Conservation (phyloP, 1,140 invertebrate genomes). For the Temnothorax nylanderi region DNA sequence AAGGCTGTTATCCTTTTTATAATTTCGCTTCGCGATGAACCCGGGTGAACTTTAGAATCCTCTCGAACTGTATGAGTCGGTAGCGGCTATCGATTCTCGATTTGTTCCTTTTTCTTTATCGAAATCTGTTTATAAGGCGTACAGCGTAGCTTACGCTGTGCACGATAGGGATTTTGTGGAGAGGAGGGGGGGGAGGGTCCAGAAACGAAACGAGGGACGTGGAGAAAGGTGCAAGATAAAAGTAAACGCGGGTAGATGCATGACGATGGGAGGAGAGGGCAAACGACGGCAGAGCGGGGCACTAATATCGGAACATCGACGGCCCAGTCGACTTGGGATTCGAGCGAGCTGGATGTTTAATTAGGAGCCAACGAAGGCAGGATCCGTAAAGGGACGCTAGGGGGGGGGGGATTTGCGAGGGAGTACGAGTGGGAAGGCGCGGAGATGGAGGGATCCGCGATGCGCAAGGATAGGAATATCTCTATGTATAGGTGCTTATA, state of each 20-base stretch:
- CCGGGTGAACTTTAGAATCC: neutral
- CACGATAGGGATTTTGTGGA: slow-evolving; percentile 60
- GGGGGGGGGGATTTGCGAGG: slow-evolving; percentile 21
- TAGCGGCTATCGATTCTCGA: slow-evolving; percentile 55
- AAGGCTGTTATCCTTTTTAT: neutral
- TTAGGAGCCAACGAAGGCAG: slow-evolving; percentile 83
- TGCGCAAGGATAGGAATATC: slow-evolving; percentile 71
- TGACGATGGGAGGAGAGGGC: slow-evolving; percentile 54
- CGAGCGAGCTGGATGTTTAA: slow-evolving; percentile 85
- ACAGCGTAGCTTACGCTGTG: slow-evolving; percentile 65
- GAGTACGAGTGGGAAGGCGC: slow-evolving; percentile 43
- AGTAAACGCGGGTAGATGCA: slow-evolving; percentile 55
- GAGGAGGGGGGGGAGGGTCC: slow-evolving; percentile 10
- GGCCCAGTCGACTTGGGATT: slow-evolving; percentile 81
- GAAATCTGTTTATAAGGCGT: slow-evolving; percentile 78
- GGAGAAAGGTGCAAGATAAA: slow-evolving; percentile 64
- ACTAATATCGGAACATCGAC: slow-evolving; percentile 86
- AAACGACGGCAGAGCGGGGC: slow-evolving; percentile 68
- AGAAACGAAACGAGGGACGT: slow-evolving; percentile 36
- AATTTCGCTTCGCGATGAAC: neutral
- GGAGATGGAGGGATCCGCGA: slow-evolving; percentile 64
- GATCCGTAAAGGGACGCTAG: slow-evolving; percentile 53
- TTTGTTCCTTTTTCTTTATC: slow-evolving; percentile 59
- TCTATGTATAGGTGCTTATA: slow-evolving; percentile 26
- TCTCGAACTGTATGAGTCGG: slow-evolving; percentile 41